Evolutionary conservation across 2,888 invertebrate species (phyloP), one percentile per base, ranked within the genome.

Genomic region (Sinohyriopsis cumingii): DNA sequence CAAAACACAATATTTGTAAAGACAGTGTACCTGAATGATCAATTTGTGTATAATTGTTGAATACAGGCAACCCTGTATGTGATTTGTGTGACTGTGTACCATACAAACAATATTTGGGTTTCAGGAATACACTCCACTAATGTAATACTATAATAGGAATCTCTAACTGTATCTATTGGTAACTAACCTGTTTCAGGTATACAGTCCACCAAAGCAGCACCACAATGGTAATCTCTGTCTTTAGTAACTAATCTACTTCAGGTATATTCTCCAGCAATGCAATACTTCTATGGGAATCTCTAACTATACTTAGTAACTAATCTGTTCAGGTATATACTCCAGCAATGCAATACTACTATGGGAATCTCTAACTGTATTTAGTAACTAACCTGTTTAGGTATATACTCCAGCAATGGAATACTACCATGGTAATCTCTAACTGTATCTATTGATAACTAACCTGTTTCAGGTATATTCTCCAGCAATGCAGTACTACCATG

Each of bases 251-350:
- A n/a, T n/a, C n/a, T n/a, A n/a, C 83, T n/a, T n/a, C 78, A 19
- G 91, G 91, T 24, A 80, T 81, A 59, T 91, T 86, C 83, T 91
- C 91, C 5, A 92, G 77, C 56, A 92, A 81, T 18, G 91, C 89
- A 55, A 88, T 84, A 63, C 82, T 82, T 55, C 82, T 64, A 55
- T 79, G 75, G 6, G 75, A 73, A 53, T 83, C 80, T 55, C 91
- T 62, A 1, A 90, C 88, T 68, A 77, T 89, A 91, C 45, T 82
- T 83, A 77, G 89, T 91, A n/a, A 72, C 62, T n/a, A n/a, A n/a
- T n/a, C n/a, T n/a, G n/a, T n/a, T n/a, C 78, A 19, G 91, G 91
- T 24, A 80, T 81, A 59, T 91, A 86, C 83, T 91, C 91, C 5
- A 92, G 77, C 55, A 92, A 81, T 18, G 91, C 89, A 56, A 88